These are phyloP conservation scores for Therioaphis trifolii DNA, from an alignment of 2,888 invertebrate genomes.

Conservation along the genomic window DNA sequence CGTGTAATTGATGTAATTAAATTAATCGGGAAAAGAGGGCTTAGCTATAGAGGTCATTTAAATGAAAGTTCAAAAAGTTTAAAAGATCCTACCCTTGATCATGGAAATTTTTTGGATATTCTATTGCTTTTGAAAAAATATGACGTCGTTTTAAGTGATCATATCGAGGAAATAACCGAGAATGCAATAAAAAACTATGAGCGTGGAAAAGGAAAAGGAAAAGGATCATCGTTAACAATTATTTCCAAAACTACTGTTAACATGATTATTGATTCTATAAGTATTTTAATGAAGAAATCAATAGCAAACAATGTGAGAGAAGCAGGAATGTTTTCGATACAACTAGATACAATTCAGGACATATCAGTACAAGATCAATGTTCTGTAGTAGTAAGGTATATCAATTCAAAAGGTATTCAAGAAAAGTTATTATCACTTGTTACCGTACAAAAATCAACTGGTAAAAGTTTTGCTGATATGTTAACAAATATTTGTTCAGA, in stretches of 20 bases:
- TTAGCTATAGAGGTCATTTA: slow-evolving; percentile 15
- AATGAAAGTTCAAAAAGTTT: slow-evolving; percentile 10
- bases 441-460: too few relatives aligned
- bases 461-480: background rate
- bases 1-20: too few relatives aligned
- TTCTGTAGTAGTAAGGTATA: background rate
- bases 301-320: too few relatives aligned
- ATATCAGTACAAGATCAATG: background rate
- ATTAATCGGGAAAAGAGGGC: too few relatives aligned
- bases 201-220: too few relatives aligned
- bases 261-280: slow-evolving; percentile 9
- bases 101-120: too few relatives aligned
- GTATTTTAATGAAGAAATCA: slow-evolving; percentile 4
- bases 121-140: too few relatives aligned
- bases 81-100: slow-evolving; percentile 4
- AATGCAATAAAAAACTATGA: too few relatives aligned
- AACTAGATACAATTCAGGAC: slow-evolving; percentile 3
- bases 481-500: background rate
- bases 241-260: too few relatives aligned
- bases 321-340: background rate
- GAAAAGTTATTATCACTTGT: background rate
- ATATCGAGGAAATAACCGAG: too few relatives aligned
- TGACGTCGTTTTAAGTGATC: too few relatives aligned
- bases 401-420: background rate
- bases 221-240: too few relatives aligned